Percentiles rank a stretch among this genome's conserved stretches.
Conservation (phyloP, 2,113 vertebrate species). For the Hemiprocne comata region DNA sequence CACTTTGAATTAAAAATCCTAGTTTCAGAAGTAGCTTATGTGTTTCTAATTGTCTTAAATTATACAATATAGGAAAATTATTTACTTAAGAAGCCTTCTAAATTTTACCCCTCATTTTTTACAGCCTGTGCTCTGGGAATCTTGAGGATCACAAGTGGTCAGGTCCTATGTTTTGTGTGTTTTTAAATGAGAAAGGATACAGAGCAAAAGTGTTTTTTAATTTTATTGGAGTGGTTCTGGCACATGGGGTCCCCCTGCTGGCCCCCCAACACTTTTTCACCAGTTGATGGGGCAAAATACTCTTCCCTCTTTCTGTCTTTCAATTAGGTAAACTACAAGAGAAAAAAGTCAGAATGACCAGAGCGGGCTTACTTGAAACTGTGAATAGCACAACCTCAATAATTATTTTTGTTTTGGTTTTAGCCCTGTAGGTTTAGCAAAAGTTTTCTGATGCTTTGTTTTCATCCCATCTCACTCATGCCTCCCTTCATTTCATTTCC, state of each 20-base stretch:
- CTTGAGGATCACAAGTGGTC: not conserved
- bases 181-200: not conserved
- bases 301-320: not conserved
- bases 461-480: not conserved
- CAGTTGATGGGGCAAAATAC: not conserved
- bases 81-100: not conserved
- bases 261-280: not conserved
- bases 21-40: not conserved
- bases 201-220: not conserved
- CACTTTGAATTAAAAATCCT: not conserved
- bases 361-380: not conserved
- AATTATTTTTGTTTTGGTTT: not conserved
- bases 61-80: not conserved
- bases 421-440: not conserved
- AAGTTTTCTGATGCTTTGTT: not conserved
- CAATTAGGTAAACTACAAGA: not conserved
- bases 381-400: not conserved
- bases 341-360: not conserved
- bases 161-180: not conserved
- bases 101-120: not conserved
- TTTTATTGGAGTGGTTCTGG: not conserved
- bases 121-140: not conserved
- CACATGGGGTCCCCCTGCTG: not conserved
- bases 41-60: not conserved
- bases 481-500: not conserved